phyloP scores from a whole-genome alignment of 2,888 invertebrate genomes.

The Drosophila nr. perissopoda region DNA sequence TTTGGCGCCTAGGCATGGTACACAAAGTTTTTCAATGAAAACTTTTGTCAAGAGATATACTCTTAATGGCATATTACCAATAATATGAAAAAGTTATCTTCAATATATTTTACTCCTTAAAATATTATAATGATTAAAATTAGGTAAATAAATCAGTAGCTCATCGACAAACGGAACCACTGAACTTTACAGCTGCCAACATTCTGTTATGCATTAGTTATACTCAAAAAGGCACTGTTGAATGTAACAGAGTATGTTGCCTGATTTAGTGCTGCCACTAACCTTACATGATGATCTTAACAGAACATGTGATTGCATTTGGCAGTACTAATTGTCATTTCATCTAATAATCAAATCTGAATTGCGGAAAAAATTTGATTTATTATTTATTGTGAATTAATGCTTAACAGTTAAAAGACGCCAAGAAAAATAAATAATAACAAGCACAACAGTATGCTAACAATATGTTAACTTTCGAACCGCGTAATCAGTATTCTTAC shows the following conservation, averaged over 20 bases:
- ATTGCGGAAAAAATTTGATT: neutral
- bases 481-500: neutral
- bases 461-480: neutral
- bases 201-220: neutral
- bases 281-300: neutral
- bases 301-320: neutral
- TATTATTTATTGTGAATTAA: neutral
- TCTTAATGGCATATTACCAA: neutral
- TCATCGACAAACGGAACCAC: neutral
- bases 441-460: neutral
- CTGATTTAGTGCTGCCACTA: neutral
- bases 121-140: neutral
- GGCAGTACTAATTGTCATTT: neutral
- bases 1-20: neutral
- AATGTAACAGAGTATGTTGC: neutral
- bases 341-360: neutral
- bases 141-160: neutral
- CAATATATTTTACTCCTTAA: too few relatives aligned
- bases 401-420: neutral
- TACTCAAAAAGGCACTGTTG: conserved; percentile 10
- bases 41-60: neutral
- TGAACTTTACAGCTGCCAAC: neutral
- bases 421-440: neutral
- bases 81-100: neutral
- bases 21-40: neutral